Percentiles rank a stretch among this genome's conserved stretches.
Evolutionary conservation across 2,113 vertebrate species (phyloP).

Genomic region (Phylloscopus whistleri): DNA sequence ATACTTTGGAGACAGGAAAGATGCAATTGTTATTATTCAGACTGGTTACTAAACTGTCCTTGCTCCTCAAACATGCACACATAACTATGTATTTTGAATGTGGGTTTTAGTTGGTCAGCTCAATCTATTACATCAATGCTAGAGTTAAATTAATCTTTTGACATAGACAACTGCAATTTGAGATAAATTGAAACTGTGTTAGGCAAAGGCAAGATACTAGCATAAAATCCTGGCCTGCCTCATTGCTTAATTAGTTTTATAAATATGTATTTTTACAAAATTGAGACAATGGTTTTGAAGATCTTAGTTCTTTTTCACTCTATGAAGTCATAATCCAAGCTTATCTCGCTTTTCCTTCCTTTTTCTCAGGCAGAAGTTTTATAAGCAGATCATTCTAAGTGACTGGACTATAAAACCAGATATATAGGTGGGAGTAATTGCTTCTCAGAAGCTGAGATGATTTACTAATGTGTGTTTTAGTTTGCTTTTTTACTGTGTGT

Average conservation of each 20-base stretch:
- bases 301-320: neutral
- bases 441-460: neutral
- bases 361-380: neutral
- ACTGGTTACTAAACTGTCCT: neutral
- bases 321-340: neutral
- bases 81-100: neutral
- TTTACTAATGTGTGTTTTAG: rapidly evolving
- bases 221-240: neutral
- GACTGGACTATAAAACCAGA: neutral
- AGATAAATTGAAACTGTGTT: neutral
- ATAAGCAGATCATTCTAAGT: neutral
- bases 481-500: neutral
- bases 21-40: neutral
- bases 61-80: neutral
- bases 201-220: neutral
- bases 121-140: neutral
- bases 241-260: neutral
- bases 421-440: neutral
- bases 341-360: neutral
- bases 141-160: slow-evolving; percentile 8
- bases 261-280: slow-evolving; percentile 17
- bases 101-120: neutral
- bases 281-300: neutral
- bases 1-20: neutral
- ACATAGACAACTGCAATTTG: neutral